These are phyloP conservation scores for Leptinotarsa juncta DNA, from an alignment of 2,888 invertebrate species.

Conservation along the genomic window DNA sequence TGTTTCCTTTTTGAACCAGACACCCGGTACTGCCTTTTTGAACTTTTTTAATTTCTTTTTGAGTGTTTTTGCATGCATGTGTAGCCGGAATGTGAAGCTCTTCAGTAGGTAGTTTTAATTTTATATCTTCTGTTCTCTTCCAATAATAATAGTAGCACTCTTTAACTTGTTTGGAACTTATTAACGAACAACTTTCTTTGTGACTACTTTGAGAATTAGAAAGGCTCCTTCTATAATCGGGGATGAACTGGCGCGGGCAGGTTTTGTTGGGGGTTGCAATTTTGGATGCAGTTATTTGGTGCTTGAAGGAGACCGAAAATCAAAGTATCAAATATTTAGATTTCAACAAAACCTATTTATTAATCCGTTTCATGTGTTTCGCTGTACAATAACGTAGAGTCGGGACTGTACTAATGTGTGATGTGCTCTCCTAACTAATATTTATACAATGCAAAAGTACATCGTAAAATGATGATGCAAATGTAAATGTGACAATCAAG, in stretches of 20 bases:
- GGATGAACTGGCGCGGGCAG: not conserved
- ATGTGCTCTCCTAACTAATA: no score
- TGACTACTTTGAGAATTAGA: not conserved
- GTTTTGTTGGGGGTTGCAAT: no score
- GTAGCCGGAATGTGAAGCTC: slow-evolving; percentile 56
- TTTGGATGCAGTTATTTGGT: no score
- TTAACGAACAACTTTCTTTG: slow-evolving; percentile 33
- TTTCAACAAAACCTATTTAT: no score
- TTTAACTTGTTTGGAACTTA: slow-evolving; percentile 23
- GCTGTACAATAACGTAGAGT: no score
- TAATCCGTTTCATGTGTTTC: no score
- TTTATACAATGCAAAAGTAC: no score
- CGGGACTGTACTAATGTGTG: no score
- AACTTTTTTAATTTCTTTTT: slow-evolving; percentile 55
- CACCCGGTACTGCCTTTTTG: slow-evolving; percentile 66
- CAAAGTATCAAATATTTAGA: no score
- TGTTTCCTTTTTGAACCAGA: slow-evolving; percentile 75
- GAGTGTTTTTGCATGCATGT: slow-evolving; percentile 62
- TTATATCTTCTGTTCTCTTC: slow-evolving; percentile 22
- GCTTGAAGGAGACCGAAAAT: no score
- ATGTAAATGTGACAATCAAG: no score
- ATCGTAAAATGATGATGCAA: no score
- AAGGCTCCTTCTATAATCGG: not conserved
- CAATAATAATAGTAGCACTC: slow-evolving; percentile 16
- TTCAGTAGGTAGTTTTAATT: slow-evolving; percentile 24